Conservation (phyloP, 2,888 invertebrate genomes). For the Omphaloscelis lunosa region DNA sequence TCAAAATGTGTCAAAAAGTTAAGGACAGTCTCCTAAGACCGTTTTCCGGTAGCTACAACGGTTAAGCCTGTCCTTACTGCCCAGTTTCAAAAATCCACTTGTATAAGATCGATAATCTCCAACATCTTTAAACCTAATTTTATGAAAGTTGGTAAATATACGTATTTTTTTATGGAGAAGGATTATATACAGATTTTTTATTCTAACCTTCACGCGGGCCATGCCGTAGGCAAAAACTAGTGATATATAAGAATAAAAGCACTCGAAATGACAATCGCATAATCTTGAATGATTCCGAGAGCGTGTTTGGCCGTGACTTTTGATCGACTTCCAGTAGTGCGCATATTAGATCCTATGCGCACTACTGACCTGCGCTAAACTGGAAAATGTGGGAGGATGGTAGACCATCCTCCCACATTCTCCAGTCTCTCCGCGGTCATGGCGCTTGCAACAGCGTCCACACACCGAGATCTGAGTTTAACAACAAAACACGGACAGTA, state of each 20-base stretch:
- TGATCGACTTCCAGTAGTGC: slow-evolving; percentile 2
- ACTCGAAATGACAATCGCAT: neutral
- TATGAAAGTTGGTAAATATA: neutral
- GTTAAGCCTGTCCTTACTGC: no score
- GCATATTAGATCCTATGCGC: no score
- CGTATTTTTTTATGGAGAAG: neutral
- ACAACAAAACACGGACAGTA: neutral
- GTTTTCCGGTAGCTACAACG: no score
- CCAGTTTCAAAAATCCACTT: no score
- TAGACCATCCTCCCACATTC: neutral
- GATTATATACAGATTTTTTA: neutral
- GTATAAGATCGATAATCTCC: neutral
- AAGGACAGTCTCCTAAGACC: no score
- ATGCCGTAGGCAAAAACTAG: neutral
- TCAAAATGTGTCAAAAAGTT: no score
- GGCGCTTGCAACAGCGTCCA: slow-evolving; percentile 16
- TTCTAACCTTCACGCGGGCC: neutral
- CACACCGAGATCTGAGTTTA: neutral
- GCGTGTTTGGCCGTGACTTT: slow-evolving; percentile 5
- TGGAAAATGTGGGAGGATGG: no score
- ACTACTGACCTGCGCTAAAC: no score
- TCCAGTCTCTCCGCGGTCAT: slow-evolving; percentile 4
- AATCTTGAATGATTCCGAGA: neutral
- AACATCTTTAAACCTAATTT: neutral
- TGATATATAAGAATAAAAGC: neutral